phyloP scores from a whole-genome alignment of 2,888 invertebrate species.

The Trachelus stipa region DNA sequence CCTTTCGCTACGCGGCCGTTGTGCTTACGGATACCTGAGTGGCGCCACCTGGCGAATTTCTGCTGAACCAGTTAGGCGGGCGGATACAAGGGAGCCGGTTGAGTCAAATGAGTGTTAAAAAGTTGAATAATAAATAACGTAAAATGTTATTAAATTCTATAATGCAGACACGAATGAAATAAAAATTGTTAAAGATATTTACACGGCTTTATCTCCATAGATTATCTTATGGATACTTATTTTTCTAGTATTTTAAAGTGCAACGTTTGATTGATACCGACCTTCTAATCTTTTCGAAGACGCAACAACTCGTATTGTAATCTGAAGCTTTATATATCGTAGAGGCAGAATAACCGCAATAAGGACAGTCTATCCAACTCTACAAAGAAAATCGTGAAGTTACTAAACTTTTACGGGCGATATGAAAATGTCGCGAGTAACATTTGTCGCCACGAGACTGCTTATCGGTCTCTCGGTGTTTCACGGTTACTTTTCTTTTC shows the following conservation, averaged over 20 bases:
- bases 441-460: not conserved
- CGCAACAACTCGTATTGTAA: not conserved
- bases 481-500: not conserved
- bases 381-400: not conserved
- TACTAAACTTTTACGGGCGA: not conserved
- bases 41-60: not conserved
- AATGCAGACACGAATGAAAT: not conserved
- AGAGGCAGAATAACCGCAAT: not conserved
- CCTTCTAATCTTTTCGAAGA: not conserved
- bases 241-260: not conserved
- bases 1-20: not conserved
- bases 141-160: not conserved
- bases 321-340: not conserved
- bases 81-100: not conserved
- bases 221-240: not conserved
- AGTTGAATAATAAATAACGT: not conserved
- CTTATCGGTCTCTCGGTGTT: not conserved
- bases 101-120: not conserved
- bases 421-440: not conserved
- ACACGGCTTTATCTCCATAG: not conserved
- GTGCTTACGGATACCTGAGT: not conserved
- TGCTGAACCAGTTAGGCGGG: not conserved
- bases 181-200: not conserved
- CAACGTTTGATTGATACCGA: not conserved
- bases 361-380: not conserved